Conservation (phyloP, 2,888 invertebrate species). For the Rhingia rostrata region DNA sequence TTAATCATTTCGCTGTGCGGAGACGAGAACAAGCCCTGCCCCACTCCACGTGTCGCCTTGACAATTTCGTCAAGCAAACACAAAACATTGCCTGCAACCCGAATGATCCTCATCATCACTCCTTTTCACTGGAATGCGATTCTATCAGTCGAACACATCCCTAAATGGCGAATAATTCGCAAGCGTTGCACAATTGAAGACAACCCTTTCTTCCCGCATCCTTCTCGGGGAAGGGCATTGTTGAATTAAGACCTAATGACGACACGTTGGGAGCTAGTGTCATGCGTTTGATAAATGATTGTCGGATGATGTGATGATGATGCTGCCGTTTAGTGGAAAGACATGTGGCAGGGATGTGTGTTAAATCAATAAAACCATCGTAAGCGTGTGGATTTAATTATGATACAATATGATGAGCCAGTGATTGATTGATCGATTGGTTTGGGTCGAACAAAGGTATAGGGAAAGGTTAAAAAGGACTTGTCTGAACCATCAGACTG, state of each 20-base stretch:
- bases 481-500: not conserved
- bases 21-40: constrained; percentile 40
- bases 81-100: constrained; percentile 17
- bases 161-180: constrained; percentile 63
- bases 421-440: constrained; percentile 50
- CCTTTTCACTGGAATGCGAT: constrained; percentile 22
- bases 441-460: not conserved
- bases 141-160: constrained; percentile 50
- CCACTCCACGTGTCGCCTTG: constrained; percentile 67
- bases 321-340: constrained; percentile 26
- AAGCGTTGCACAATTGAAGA: constrained; percentile 42
- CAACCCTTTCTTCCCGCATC: constrained; percentile 59
- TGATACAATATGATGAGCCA: constrained; percentile 49
- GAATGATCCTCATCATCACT: constrained; percentile 57
- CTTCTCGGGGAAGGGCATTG: not conserved
- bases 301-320: constrained; percentile 35
- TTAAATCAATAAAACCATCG: constrained; percentile 54
- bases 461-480: not conserved
- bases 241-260: constrained; percentile 62
- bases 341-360: constrained; percentile 48
- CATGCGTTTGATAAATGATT: constrained; percentile 65
- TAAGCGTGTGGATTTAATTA: constrained; percentile 65
- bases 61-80: constrained; percentile 67
- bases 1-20: constrained; percentile 62
- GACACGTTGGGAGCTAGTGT: constrained; percentile 51